phyloP scores from a whole-genome alignment of 1,140 invertebrate genomes.

The Bombus superbus region DNA sequence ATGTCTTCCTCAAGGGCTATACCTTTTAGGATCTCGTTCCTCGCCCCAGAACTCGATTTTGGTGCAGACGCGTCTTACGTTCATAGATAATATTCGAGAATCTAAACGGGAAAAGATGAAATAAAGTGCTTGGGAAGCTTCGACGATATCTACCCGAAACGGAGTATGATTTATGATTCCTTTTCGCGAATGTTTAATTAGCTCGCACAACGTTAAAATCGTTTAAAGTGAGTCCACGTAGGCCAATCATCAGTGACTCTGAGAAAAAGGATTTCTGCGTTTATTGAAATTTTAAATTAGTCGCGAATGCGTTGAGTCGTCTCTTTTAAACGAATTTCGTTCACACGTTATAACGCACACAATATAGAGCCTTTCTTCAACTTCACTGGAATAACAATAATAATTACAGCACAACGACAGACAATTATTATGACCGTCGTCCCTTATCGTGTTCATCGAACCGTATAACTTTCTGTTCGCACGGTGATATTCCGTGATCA shows the following conservation, averaged over 20 bases:
- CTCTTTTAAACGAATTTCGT: neutral
- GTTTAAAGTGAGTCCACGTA: too few species aligned
- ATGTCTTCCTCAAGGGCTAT: slow-evolving; percentile 57
- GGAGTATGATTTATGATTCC: neutral
- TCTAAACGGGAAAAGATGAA: slow-evolving; percentile 25
- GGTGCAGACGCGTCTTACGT: slow-evolving; percentile 32
- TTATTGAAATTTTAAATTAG: neutral
- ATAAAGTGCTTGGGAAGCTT: neutral
- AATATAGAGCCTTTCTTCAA: slow-evolving; percentile 25
- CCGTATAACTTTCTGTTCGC: slow-evolving; percentile 57
- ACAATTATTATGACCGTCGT: slow-evolving; percentile 37
- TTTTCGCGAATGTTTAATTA: neutral
- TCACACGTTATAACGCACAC: neutral
- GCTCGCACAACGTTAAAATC: neutral
- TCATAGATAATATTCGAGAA: slow-evolving; percentile 32
- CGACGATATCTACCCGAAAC: neutral
- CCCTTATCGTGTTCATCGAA: slow-evolving; percentile 12
- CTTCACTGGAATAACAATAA: neutral
- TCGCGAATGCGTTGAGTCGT: neutral
- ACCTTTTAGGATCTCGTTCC: slow-evolving; percentile 52
- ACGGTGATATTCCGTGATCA: slow-evolving; percentile 56
- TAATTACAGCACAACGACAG: slow-evolving; percentile 34
- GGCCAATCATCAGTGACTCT: too few species aligned
- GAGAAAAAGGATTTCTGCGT: neutral
- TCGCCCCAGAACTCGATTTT: slow-evolving; percentile 22